Evolutionary conservation across 2,113 vertebrate genomes (phyloP).

Genomic region (Macrotus californicus): DNA sequence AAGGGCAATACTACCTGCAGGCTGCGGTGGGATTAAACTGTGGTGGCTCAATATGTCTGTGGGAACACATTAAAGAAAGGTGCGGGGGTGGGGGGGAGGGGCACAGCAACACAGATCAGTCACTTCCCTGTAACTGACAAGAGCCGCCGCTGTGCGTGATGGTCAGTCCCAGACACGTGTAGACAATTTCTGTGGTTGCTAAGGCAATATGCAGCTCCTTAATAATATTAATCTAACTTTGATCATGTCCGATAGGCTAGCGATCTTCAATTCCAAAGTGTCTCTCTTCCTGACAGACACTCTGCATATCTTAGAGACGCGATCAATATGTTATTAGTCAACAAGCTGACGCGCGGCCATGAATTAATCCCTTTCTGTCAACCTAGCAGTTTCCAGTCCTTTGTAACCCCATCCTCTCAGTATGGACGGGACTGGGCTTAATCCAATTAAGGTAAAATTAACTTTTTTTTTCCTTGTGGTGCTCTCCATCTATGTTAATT

Average conservation of each 20-base stretch:
- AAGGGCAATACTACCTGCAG: conserved; percentile 86
- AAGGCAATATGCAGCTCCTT: conserved; percentile 54
- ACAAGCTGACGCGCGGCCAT: conserved; percentile 85
- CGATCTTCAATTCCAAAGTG: conserved; percentile 82
- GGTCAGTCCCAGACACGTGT: conserved; percentile 30
- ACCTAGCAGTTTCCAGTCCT: conserved; percentile 74
- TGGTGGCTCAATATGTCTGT: conserved; percentile 80
- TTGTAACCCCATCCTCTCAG: conserved; percentile 75
- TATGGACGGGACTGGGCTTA: conserved; percentile 74
- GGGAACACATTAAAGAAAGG: conserved; percentile 75
- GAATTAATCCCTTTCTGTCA: conserved; percentile 93
- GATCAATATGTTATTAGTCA: conserved; percentile 97
- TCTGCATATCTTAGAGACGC: conserved; percentile 88
- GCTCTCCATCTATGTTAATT: conserved; percentile 73
- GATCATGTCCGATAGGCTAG: conserved; percentile 80
- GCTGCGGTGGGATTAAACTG: conserved; percentile 80
- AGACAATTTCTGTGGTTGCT: conserved; percentile 55
- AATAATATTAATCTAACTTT: conserved; percentile 77
- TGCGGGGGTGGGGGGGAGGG: background rate
- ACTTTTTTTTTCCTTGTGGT: conserved; percentile 61
- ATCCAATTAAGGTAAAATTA: conserved; percentile 83
- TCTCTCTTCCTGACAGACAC: conserved; percentile 82
- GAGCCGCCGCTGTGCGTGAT: conserved; percentile 16
- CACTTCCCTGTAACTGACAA: conserved; percentile 44
- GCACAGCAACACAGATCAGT: conserved; percentile 69